Conservation (phyloP, 1,140 invertebrate genomes). For the Oppia nitens region DNA sequence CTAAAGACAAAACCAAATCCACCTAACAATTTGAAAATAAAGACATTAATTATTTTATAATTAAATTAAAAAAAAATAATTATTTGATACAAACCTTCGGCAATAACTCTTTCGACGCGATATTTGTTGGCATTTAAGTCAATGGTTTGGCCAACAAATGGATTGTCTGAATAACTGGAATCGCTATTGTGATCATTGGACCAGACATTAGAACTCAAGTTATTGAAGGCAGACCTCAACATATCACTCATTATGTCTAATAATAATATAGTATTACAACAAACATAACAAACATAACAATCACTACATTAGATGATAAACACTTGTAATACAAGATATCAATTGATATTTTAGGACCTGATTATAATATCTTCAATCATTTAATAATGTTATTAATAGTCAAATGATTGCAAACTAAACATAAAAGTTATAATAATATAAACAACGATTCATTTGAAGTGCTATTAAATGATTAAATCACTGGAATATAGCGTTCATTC, state of each 20-base stretch:
- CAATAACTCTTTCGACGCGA: conserved; percentile 70
- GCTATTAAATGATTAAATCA: too few relatives aligned
- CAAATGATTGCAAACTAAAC: too few relatives aligned
- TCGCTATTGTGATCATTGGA: neutral
- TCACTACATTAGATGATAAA: too few relatives aligned
- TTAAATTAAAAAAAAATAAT: neutral
- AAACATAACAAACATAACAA: neutral
- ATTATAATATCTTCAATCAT: too few relatives aligned
- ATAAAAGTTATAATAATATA: too few relatives aligned
- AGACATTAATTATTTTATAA: neutral
- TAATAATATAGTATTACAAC: neutral
- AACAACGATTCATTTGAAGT: too few relatives aligned
- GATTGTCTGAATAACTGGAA: conserved; percentile 2
- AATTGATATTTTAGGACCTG: too few relatives aligned
- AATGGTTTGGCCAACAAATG: conserved; percentile 68
- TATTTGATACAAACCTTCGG: conserved; percentile 54
- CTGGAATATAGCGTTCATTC: too few relatives aligned
- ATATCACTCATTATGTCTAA: neutral
- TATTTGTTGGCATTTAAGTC: conserved; percentile 76
- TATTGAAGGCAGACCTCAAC: neutral
- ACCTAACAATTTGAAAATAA: conserved; percentile 6
- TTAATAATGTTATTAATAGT: too few relatives aligned
- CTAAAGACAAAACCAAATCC: conserved; percentile 19
- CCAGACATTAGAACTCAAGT: neutral
- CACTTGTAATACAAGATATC: too few relatives aligned